Evolutionary conservation across 2,888 invertebrate genomes (phyloP).

Genomic region (Rhorus exstirpatorius): DNA sequence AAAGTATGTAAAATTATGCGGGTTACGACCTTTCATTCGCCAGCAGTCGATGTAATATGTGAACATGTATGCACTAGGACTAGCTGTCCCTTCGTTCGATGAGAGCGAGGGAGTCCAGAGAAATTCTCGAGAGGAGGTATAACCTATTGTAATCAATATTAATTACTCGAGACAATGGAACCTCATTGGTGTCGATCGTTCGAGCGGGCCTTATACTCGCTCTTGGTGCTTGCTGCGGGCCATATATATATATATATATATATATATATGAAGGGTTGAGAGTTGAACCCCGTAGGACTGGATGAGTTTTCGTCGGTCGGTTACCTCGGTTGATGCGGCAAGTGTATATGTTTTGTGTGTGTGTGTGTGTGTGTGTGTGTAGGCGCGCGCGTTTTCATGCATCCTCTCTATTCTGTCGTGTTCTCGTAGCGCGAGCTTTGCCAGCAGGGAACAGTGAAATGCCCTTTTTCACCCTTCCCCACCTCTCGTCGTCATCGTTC

Average conservation of each 20-base stretch:
- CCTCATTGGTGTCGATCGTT: slow-evolving; percentile 86
- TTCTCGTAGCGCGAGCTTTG: slow-evolving; percentile 47
- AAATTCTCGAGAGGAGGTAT: slow-evolving; percentile 79
- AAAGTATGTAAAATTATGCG: background rate
- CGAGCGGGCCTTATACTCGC: slow-evolving; percentile 78
- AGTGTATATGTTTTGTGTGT: slow-evolving; percentile 63
- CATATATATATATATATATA: no score
- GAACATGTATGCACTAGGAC: slow-evolving; percentile 4
- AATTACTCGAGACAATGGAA: slow-evolving; percentile 86
- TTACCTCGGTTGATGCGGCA: slow-evolving; percentile 43
- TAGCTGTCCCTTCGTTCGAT: slow-evolving; percentile 24
- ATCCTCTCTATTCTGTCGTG: slow-evolving; percentile 34
- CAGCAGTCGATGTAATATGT: background rate
- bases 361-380: no score
- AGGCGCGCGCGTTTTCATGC: no score
- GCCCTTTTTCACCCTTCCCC: slow-evolving; percentile 30
- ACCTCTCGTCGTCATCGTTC: slow-evolving; percentile 55
- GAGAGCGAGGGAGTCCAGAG: slow-evolving; percentile 38
- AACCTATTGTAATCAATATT: slow-evolving; percentile 86
- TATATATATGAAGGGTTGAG: slow-evolving; percentile 50
- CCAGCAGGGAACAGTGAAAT: slow-evolving; percentile 20
- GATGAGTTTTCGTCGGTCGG: slow-evolving; percentile 49
- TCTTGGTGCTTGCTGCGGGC: slow-evolving; percentile 57
- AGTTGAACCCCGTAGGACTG: slow-evolving; percentile 58
- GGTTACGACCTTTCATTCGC: slow-evolving; percentile 24